These are phyloP conservation scores for Eubasilissa splendida DNA, from an alignment of 2,888 invertebrate species.

Conservation along the genomic window DNA sequence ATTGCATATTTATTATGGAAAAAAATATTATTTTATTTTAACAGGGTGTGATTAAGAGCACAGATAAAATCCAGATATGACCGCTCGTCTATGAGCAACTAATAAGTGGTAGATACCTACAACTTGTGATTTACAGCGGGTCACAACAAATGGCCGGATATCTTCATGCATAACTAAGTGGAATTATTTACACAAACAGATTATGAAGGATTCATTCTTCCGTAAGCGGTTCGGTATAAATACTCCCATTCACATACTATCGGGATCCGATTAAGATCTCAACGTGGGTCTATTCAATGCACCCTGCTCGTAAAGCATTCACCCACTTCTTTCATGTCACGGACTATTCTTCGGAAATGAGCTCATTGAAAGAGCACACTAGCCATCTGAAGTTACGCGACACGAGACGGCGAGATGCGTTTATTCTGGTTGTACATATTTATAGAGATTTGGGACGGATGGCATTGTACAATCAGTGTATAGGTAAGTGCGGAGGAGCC, in stretches of 20 bases:
- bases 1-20: too few relatives aligned
- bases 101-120: not conserved
- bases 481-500: not conserved
- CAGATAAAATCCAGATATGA: too few relatives aligned
- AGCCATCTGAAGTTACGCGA: slow-evolving; percentile 16
- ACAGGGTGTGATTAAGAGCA: too few relatives aligned
- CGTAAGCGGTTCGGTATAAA: slow-evolving; percentile 47
- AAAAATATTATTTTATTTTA: too few relatives aligned
- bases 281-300: slow-evolving; percentile 46
- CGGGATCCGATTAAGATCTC: slow-evolving; percentile 52
- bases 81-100: too few relatives aligned
- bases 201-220: slow-evolving; percentile 49
- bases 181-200: slow-evolving; percentile 56
- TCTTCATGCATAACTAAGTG: slow-evolving; percentile 57
- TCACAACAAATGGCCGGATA: slow-evolving; percentile 54
- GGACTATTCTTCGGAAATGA: slow-evolving; percentile 16
- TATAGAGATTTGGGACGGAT: slow-evolving; percentile 20
- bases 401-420: slow-evolving; percentile 9
- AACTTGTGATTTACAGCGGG: slow-evolving; percentile 3
- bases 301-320: slow-evolving; percentile 47
- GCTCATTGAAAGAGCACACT: slow-evolving; percentile 4
- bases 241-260: slow-evolving; percentile 51
- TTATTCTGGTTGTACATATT: not conserved
- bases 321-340: slow-evolving; percentile 43
- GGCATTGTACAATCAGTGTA: not conserved